Evolutionary conservation across 2,113 vertebrate species (phyloP).

Genomic region (Paracanthobrama guichenoti): DNA sequence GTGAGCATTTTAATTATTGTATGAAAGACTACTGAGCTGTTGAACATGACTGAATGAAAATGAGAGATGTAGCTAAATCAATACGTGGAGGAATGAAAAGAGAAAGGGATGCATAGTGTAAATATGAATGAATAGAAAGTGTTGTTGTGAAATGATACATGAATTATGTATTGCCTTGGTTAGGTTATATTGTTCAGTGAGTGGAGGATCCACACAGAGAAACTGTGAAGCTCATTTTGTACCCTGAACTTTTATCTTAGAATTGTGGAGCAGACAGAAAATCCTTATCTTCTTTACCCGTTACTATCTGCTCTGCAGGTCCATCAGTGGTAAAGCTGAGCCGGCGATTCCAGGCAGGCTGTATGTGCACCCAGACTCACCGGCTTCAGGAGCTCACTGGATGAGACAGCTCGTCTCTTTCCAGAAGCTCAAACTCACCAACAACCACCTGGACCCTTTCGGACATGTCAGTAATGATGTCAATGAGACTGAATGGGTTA

Average conservation of each 20-base stretch:
- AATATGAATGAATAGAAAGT: not conserved
- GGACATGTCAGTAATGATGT: conserved; percentile 86
- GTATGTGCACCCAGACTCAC: conserved; percentile 95
- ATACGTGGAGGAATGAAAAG: not conserved
- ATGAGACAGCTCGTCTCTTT: conserved; percentile 97
- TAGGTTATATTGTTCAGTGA: not conserved
- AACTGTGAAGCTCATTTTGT: conserved; percentile 3
- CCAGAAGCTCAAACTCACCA: conserved; percentile 98
- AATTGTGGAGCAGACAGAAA: not conserved
- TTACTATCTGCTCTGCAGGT: conserved; percentile 74
- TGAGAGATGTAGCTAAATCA: not conserved
- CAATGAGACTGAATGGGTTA: not conserved
- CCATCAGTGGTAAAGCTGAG: conserved; percentile 94
- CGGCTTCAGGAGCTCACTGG: conserved; percentile 93
- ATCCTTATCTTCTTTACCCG: not conserved
- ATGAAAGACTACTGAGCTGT: not conserved
- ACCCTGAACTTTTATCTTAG: not conserved
- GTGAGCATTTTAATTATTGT: not conserved
- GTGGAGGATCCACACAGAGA: not conserved
- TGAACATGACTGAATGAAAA: not conserved
- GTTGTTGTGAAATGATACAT: not conserved
- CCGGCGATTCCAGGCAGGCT: conserved; percentile 94
- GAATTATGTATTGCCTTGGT: not conserved
- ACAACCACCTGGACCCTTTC: conserved; percentile 97
- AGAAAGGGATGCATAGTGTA: not conserved